These are phyloP conservation scores for Paracanthobrama guichenoti DNA, from an alignment of 2,113 vertebrate genomes.

Conservation along the genomic window DNA sequence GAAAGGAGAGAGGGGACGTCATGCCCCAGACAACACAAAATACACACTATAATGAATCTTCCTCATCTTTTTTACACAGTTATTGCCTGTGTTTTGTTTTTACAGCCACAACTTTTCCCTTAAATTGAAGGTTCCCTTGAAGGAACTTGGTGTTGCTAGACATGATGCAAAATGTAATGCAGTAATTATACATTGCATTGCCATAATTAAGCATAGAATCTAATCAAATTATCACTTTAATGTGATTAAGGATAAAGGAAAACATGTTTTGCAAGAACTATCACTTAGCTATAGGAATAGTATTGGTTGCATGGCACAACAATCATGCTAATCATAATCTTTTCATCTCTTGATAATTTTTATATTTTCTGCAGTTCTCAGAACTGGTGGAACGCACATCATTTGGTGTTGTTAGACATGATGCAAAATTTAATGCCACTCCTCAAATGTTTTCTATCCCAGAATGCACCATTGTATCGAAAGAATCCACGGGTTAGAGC, in stretches of 20 bases:
- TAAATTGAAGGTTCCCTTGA: background rate
- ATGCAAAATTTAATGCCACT: background rate
- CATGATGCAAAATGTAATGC: background rate
- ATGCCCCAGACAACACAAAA: slow-evolving; percentile 23
- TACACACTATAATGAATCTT: background rate
- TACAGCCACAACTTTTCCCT: background rate
- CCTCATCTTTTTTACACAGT: background rate
- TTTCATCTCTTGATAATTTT: background rate
- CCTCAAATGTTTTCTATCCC: background rate
- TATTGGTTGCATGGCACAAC: background rate
- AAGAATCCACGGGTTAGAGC: background rate
- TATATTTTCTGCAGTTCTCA: background rate
- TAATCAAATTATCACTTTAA: background rate
- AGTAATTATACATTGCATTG: background rate
- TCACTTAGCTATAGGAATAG: background rate
- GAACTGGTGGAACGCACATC: background rate
- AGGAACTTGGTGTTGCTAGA: background rate
- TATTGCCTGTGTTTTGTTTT: background rate
- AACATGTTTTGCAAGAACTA: background rate
- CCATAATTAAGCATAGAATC: background rate
- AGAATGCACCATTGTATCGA: background rate
- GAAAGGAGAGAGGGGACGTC: background rate
- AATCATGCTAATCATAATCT: background rate
- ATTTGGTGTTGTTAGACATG: background rate
- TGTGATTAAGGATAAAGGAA: background rate